Evolutionary conservation across 2,113 vertebrate genomes (phyloP), one percentile per base, ranked within the genome.

Genomic region (Centropristis striata): DNA sequence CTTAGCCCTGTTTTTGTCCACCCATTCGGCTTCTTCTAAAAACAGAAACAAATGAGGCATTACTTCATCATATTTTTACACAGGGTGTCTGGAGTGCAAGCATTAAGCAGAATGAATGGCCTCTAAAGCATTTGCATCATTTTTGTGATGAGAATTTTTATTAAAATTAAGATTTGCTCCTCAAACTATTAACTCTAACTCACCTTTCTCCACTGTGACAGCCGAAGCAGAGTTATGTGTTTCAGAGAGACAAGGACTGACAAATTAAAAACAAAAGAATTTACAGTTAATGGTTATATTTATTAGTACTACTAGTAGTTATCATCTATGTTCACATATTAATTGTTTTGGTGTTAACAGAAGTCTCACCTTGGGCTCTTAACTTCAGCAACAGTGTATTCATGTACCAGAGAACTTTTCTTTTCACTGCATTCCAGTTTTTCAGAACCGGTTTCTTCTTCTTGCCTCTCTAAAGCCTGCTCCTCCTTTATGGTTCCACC

Each of bases 1-100:
- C 1, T 77, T 2, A 12, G 71, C 23, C 7, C 64, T 66, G 53
- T 85, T 84, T 3, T 39, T 5, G 11, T 85, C 75, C 67, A 89
- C 78, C 73, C 77, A 87, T 1, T 5, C 14, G 37, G 78, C 81
- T 11, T 71, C 67, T 70, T 83, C 32, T 47, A 46, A 51, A 36
- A 75, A n/a, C 20, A 49, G 4, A 32, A 65, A 71, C 15, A 37
- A 27, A 69, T 8, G 1, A 20, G 12, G 21, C 10, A 12, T n/a
- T 14, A 18, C 8, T 2, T 14, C 39, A 1, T 5, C 16, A 23
- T 20, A 5, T 55, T 21, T 64, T 50, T 37, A 21, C 20, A 49
- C 2, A 2, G 1, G 4, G 1, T 21, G 12, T 14, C 14, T 25
- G 1, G 12, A 13, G 9, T 6, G 36, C 27, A 61, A 32, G 44